Base-by-base conservation (phyloP, 2,888 invertebrate species). In the Mimachlamys varia region DNA sequence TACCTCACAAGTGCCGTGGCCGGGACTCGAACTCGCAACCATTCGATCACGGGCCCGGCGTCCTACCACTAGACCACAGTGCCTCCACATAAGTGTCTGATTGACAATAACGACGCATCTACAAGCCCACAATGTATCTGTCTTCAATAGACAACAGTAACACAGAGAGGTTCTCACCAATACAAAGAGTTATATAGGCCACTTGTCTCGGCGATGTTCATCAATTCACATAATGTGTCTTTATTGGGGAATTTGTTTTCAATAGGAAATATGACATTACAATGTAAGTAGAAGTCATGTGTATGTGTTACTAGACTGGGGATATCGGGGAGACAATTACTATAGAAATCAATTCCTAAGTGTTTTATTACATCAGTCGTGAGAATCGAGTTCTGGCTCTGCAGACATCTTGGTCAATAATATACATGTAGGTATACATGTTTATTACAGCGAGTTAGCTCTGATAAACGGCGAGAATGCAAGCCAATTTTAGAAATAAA, bases 381-480 rank as follows among this genome's bases (percentile, higher is more conserved):
- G 76, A 76, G 33, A 33, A 76, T 33, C 19, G 33, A 76, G 27
- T 76, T 76, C 4, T 76, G 76, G 76, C 44, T 44, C 3, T 44
- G 44, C 76, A 76, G 76, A 76, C 76, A 76, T 76, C 76, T 76
- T 76, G 76, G 33, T 76, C 76, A 76, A 76, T 76, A 76, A 3
- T 12, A 76, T 76, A 76, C n/a, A 5, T 76, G 5, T 27, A 76
- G 12, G 17, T 76, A 76, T 76, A 76, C 76, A 33, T 76, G 13
- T 76, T 10, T 76, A 76, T 76, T 76, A 62, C 76, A 5, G 22
- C 33, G 22, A 33, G 76, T 76, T 33, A 62, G 7, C 27, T 27
- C 3, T 76, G 76, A 76, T 76, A 76, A 76, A 76, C 76, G 1
- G 76, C 76, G 10, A 76, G 27, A 13, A 33, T 27, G 76, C 76